A percentile compares a stretch with the other conserved stretches of the same genome.
phyloP scores from a whole-genome alignment of 2,797 vertebrate species.

The Anguilla megastoma region DNA sequence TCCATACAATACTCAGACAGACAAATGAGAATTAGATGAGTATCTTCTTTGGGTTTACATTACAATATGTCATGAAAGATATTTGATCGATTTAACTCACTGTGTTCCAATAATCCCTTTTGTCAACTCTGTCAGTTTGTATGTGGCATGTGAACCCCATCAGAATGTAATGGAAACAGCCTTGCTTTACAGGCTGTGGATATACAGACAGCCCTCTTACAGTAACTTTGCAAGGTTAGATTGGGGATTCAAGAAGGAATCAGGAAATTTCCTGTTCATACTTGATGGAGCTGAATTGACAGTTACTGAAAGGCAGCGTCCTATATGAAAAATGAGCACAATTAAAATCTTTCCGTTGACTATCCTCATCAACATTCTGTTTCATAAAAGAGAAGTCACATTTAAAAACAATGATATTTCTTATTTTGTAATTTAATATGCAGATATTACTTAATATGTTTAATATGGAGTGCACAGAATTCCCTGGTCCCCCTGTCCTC shows the following conservation, averaged over 20 bases:
- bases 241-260: not conserved
- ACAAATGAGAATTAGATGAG: not conserved
- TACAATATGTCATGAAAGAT: no score
- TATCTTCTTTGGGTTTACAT: not conserved
- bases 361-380: constrained; percentile 12
- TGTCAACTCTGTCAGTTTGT: not conserved
- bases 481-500: not conserved
- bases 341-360: not conserved
- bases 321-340: constrained; percentile 34
- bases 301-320: constrained; percentile 31
- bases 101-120: constrained; percentile 20
- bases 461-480: not conserved
- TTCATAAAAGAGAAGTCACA: constrained; percentile 2
- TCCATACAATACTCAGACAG: not conserved
- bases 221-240: not conserved
- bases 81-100: constrained; percentile 29
- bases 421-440: not conserved
- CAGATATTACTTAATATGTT: not conserved
- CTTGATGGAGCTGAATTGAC: constrained; percentile 16
- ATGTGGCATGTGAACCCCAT: constrained; percentile 10
- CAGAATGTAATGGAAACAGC: constrained; percentile 45
- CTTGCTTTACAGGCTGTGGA: constrained; percentile 41
- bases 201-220: not conserved
- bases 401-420: not conserved
- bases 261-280: not conserved